Evolutionary conservation across 1,140 invertebrate genomes (phyloP).

Genomic region (Listronotus bonariensis): DNA sequence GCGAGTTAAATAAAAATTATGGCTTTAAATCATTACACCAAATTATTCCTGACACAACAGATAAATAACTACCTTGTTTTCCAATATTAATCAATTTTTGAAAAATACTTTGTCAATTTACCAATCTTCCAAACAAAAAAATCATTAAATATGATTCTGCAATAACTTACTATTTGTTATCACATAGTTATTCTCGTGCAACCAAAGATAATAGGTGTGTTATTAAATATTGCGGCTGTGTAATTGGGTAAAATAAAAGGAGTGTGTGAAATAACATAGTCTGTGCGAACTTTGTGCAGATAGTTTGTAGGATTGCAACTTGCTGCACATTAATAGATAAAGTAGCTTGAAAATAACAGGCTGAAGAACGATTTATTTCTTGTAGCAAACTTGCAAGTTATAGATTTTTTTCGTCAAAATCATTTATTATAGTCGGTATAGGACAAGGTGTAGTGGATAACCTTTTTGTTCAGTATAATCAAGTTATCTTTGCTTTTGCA

Average conservation of each 20-base stretch:
- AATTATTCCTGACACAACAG: too few relatives aligned
- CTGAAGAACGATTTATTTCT: conserved; percentile 26
- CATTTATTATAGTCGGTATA: conserved; percentile 11
- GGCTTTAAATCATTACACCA: too few relatives aligned
- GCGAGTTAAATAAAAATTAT: too few relatives aligned
- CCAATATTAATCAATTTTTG: too few relatives aligned
- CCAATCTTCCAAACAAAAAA: too few relatives aligned
- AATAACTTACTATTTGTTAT: too few relatives aligned
- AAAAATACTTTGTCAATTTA: too few relatives aligned
- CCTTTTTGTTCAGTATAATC: conserved; percentile 15
- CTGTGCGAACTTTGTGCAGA: conserved; percentile 28
- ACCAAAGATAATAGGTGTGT: conserved; percentile 38
- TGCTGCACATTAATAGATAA: conserved; percentile 22
- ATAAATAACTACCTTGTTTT: too few relatives aligned
- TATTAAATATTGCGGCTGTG: conserved; percentile 43
- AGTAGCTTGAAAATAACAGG: conserved; percentile 21
- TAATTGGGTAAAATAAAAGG: conserved; percentile 44
- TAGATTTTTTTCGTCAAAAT: conserved; percentile 11
- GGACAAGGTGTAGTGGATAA: conserved; percentile 10
- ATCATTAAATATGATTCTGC: too few relatives aligned
- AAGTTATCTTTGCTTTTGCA: conserved; percentile 16
- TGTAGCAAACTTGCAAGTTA: conserved; percentile 5
- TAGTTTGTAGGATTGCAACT: conserved; percentile 19
- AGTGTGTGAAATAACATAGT: conserved; percentile 39
- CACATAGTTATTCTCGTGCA: conserved; percentile 22